A percentile compares a stretch with the other conserved stretches of the same genome.
phyloP scores from a whole-genome alignment of 2,888 invertebrate genomes.

The Alloplasta piceator region DNA sequence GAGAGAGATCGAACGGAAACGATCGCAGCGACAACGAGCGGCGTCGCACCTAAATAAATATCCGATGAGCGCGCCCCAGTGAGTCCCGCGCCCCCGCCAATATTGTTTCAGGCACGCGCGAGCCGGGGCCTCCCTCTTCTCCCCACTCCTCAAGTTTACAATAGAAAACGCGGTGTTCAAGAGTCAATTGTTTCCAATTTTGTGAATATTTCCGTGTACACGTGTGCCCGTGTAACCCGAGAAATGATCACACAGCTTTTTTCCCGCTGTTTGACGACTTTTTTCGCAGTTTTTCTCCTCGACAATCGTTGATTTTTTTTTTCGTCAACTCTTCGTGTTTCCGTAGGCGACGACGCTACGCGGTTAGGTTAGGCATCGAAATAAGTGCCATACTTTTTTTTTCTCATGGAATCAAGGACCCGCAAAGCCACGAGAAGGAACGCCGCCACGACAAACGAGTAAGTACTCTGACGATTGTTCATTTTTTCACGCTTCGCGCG shows the following conservation, averaged over 20 bases:
- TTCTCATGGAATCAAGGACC: too few species aligned
- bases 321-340: too few species aligned
- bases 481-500: too few species aligned
- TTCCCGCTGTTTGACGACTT: background rate
- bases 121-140: background rate
- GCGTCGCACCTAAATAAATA: slow-evolving; percentile 77
- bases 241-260: slow-evolving; percentile 59
- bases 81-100: slow-evolving; percentile 68
- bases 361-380: too few species aligned
- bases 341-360: too few species aligned
- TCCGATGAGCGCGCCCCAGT: slow-evolving; percentile 70
- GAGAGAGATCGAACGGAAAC: slow-evolving; percentile 16
- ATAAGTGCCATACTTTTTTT: too few species aligned
- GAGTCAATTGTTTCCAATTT: slow-evolving; percentile 3
- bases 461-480: too few species aligned
- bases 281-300: too few species aligned
- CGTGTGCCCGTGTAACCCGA: slow-evolving; percentile 64
- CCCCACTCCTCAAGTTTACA: background rate
- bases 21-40: slow-evolving; percentile 72
- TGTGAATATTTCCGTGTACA: slow-evolving; percentile 2
- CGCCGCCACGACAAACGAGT: too few species aligned
- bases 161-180: slow-evolving; percentile 2
- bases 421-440: too few species aligned
- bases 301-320: too few species aligned
- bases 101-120: slow-evolving; percentile 77